These are phyloP conservation scores for Hirundichthys speculiger DNA, from an alignment of 2,113 vertebrate species.

Conservation along the genomic window DNA sequence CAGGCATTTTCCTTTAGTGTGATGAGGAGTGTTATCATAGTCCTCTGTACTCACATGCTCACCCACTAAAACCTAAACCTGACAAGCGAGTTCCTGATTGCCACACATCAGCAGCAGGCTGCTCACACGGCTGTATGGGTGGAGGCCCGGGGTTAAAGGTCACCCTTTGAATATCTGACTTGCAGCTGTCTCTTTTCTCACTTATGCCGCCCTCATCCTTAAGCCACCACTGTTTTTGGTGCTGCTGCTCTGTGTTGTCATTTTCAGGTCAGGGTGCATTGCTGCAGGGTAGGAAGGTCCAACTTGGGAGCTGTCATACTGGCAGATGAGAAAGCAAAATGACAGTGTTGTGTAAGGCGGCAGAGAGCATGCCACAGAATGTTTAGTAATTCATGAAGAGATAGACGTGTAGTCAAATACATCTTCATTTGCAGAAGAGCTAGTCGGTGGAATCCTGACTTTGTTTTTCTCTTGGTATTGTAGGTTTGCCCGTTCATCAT, in stretches of 20 bases:
- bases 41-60: background rate
- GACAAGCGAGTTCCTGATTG: conserved; percentile 59
- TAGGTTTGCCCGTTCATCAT: conserved; percentile 59
- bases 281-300: background rate
- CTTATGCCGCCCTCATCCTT: background rate
- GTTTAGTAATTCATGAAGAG: conserved; percentile 9
- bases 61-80: conserved; percentile 48
- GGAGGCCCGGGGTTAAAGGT: conserved; percentile 69
- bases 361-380: background rate
- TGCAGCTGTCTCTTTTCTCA: conserved; percentile 53
- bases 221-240: conserved; percentile 11
- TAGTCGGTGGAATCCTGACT: conserved; percentile 9
- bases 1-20: no score
- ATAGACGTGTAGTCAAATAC: background rate
- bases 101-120: conserved; percentile 54
- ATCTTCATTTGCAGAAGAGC: background rate
- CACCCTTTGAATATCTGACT: conserved; percentile 59
- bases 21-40: no score
- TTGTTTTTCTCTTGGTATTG: conserved; percentile 13
- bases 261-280: conserved; percentile 33
- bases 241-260: conserved; percentile 36
- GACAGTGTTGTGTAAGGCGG: background rate
- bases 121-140: conserved; percentile 63
- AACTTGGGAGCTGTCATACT: conserved; percentile 14
- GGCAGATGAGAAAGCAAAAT: background rate